These are phyloP conservation scores for Sycophila texana DNA, from an alignment of 2,888 invertebrate species.

Conservation along the genomic window DNA sequence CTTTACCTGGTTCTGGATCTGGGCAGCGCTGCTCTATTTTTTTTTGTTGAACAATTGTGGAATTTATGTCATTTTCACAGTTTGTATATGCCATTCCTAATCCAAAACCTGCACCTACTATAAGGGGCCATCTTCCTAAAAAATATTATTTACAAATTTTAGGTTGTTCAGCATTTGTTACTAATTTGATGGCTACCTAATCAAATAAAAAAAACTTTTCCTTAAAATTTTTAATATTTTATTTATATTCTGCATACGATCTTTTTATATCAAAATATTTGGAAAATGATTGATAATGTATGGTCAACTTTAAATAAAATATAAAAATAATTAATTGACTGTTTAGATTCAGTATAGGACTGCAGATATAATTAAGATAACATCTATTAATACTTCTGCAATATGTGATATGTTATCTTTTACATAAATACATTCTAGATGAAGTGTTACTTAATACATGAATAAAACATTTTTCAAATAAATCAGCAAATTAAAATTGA, in stretches of 20 bases:
- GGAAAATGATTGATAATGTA: no score
- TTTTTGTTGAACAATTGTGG: constrained; percentile 64
- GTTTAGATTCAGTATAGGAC: no score
- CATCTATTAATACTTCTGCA: no score
- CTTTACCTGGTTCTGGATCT: constrained; percentile 30
- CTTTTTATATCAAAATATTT: background rate
- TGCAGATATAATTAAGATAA: no score
- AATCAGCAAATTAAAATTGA: no score
- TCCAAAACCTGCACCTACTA: constrained; percentile 92
- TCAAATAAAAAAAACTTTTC: background rate
- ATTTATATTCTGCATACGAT: background rate
- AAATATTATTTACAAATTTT: constrained; percentile 1
- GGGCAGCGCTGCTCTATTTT: constrained; percentile 19
- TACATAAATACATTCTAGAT: no score
- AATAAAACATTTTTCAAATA: no score
- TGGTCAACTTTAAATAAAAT: no score
- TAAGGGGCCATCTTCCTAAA: constrained; percentile 89
- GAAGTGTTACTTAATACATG: no score
- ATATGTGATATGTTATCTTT: no score
- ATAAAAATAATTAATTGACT: no score
- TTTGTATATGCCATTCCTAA: constrained; percentile 93
- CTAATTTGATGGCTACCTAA: background rate
- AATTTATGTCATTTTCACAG: constrained; percentile 84
- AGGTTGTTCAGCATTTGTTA: background rate
- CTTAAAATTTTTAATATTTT: background rate